Conservation (phyloP, 2,113 vertebrate genomes). For the Phoenicopterus ruber region DNA sequence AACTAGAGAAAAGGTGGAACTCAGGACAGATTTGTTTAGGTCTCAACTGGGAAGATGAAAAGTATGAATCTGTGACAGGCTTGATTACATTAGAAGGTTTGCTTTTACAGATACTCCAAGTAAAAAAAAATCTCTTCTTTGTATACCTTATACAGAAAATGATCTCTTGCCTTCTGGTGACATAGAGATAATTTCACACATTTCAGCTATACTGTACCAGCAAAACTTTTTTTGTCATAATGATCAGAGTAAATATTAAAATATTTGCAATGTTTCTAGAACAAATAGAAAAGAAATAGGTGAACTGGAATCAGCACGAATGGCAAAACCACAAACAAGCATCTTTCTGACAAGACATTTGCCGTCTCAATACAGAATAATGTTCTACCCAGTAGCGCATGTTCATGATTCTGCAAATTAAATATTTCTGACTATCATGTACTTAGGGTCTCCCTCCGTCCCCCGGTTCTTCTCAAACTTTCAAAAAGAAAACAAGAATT, state of each 20-base stretch:
- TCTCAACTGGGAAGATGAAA: neutral
- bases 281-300: neutral
- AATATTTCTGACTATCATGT: neutral
- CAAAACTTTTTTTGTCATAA: neutral
- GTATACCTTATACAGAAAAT: neutral
- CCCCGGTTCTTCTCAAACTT: neutral
- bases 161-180: neutral
- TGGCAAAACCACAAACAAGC: neutral
- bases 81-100: neutral
- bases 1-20: neutral
- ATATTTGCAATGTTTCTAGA: neutral
- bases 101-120: neutral
- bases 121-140: neutral
- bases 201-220: neutral
- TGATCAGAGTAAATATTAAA: neutral
- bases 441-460: neutral
- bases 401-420: neutral
- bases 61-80: neutral
- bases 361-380: neutral
- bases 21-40: neutral
- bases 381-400: neutral
- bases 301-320: neutral
- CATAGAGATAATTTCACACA: neutral
- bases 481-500: neutral
- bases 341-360: neutral